These are phyloP conservation scores for Mystacides longicornis DNA, from an alignment of 2,888 invertebrate genomes.

Conservation along the genomic window DNA sequence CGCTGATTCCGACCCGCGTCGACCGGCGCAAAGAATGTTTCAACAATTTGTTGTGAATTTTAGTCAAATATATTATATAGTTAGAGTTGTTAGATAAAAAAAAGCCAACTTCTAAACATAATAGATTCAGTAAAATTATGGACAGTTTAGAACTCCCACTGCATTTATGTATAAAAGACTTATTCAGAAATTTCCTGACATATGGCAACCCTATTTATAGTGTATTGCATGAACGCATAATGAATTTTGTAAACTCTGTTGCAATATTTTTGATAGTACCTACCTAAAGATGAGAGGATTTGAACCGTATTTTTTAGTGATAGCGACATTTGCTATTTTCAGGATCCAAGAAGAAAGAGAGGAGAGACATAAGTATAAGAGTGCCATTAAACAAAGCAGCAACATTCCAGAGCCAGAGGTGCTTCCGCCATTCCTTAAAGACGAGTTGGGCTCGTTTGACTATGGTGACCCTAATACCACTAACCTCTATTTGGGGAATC, in stretches of 20 bases:
- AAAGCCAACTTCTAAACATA: too few relatives aligned
- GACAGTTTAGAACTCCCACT: too few relatives aligned
- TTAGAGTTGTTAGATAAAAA: too few relatives aligned
- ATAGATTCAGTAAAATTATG: too few relatives aligned
- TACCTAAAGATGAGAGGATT: too few relatives aligned
- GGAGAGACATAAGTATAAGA: slow-evolving; percentile 89
- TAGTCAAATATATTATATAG: too few relatives aligned
- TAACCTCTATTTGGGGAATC: slow-evolving; percentile 93
- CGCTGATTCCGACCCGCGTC: too few relatives aligned
- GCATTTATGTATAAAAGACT: too few relatives aligned
- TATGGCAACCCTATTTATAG: background rate
- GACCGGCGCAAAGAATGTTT: too few relatives aligned
- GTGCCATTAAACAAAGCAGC: slow-evolving; percentile 52
- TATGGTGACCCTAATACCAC: slow-evolving; percentile 97
- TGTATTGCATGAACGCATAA: background rate
- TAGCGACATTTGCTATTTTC: slow-evolving; percentile 26
- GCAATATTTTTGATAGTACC: background rate
- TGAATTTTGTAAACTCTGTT: background rate
- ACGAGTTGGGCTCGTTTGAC: slow-evolving; percentile 75
- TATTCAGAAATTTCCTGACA: too few relatives aligned
- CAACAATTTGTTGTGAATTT: too few relatives aligned
- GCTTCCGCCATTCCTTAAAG: slow-evolving; percentile 32
- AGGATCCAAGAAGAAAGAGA: slow-evolving; percentile 97
- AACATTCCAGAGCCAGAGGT: slow-evolving; percentile 32
- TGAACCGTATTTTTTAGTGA: too few relatives aligned